Conservation (phyloP, 2,113 vertebrate species). For the Syngnathus typhle region DNA sequence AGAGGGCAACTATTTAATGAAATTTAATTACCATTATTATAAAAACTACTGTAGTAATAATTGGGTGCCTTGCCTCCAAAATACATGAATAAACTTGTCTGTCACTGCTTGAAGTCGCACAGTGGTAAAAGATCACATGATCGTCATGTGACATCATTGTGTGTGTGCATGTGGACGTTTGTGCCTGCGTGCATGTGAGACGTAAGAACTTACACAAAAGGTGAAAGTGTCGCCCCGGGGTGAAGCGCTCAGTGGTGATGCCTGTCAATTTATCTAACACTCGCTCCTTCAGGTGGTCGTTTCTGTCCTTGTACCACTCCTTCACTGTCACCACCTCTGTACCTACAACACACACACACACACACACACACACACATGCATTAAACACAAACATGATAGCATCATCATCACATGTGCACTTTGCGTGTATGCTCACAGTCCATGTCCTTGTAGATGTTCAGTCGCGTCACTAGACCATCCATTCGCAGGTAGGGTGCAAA, state of each 20-base stretch:
- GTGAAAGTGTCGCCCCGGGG: slow-evolving; percentile 54
- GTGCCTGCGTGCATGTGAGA: neutral
- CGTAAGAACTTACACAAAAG: slow-evolving; percentile 71
- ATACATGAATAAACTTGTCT: no score
- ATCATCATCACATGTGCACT: no score
- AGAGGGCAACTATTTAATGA: no score
- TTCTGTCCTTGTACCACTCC: slow-evolving; percentile 78
- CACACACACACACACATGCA: neutral
- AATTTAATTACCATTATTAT: no score
- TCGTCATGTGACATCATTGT: neutral
- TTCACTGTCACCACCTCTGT: slow-evolving; percentile 64
- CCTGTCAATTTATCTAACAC: slow-evolving; percentile 62
- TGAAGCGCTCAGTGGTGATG: slow-evolving; percentile 73
- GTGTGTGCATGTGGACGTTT: neutral
- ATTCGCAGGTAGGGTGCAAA: slow-evolving; percentile 70
- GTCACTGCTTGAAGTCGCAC: no score
- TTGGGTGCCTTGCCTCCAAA: no score
- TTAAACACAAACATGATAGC: no score
- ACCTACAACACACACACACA: slow-evolving; percentile 50
- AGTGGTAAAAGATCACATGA: no score
- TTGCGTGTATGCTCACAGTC: slow-evolving; percentile 69
- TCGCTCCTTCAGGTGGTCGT: slow-evolving; percentile 73
- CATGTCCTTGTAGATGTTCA: slow-evolving; percentile 72
- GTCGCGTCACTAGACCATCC: slow-evolving; percentile 73
- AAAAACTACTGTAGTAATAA: no score